These are phyloP conservation scores for Wasmannia auropunctata DNA, from an alignment of 1,140 invertebrate genomes.

Conservation along the genomic window DNA sequence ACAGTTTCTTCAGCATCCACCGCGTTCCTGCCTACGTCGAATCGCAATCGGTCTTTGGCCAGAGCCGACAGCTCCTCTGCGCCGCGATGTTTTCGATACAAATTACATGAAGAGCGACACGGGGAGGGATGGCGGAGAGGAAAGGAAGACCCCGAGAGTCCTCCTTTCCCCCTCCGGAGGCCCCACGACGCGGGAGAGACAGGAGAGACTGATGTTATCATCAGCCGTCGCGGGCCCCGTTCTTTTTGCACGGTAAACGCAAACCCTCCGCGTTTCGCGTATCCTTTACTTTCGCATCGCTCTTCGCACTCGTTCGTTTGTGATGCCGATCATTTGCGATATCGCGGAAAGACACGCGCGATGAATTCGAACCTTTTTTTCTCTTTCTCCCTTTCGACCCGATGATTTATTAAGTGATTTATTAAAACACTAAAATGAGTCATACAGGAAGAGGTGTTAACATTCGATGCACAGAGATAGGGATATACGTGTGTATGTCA, in stretches of 20 bases:
- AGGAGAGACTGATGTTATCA: slow-evolving; percentile 81
- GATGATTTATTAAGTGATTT: slow-evolving; percentile 10
- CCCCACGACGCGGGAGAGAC: slow-evolving; percentile 29
- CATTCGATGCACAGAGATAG: too few species aligned
- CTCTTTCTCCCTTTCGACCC: neutral
- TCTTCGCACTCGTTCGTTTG: slow-evolving; percentile 62
- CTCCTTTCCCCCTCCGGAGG: slow-evolving; percentile 8
- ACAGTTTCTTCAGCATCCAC: slow-evolving; percentile 51
- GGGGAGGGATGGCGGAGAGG: slow-evolving; percentile 28
- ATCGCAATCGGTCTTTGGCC: slow-evolving; percentile 74
- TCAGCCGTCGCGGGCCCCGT: slow-evolving; percentile 69
- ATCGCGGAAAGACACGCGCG: slow-evolving; percentile 57
- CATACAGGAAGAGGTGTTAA: neutral
- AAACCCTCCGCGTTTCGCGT: slow-evolving; percentile 8
- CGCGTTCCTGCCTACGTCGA: slow-evolving; percentile 54
- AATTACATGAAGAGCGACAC: slow-evolving; percentile 79
- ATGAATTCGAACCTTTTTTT: slow-evolving; percentile 1
- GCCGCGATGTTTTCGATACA: slow-evolving; percentile 79
- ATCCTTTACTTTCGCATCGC: slow-evolving; percentile 16
- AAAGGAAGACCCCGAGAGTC: too few species aligned
- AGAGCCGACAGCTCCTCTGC: slow-evolving; percentile 68
- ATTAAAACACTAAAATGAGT: slow-evolving; percentile 1
- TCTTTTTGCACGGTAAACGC: slow-evolving; percentile 68
- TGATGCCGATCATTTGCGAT: slow-evolving; percentile 66
- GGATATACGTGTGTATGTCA: too few species aligned